These are phyloP conservation scores for Archaeoteleia sp. DNA, from an alignment of 2,888 invertebrate species.

Conservation along the genomic window DNA sequence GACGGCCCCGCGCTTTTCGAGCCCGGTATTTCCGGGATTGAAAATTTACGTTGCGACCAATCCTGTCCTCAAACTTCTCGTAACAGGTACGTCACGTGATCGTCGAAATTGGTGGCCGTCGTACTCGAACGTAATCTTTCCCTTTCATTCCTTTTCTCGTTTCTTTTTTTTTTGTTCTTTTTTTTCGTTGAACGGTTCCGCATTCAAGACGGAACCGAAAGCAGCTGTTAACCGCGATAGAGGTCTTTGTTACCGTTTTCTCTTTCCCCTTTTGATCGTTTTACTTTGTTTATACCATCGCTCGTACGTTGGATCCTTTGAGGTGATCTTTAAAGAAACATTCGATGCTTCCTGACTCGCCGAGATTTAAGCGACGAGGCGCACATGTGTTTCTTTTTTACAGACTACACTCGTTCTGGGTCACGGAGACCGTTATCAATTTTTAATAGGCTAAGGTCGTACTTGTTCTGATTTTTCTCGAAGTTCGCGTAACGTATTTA, in stretches of 20 bases:
- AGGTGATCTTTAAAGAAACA: conserved; percentile 58
- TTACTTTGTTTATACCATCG: conserved; percentile 34
- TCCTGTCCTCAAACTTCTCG: conserved; percentile 23
- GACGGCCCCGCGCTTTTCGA: conserved; percentile 43
- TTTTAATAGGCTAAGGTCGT: conserved; percentile 12
- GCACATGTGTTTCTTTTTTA: conserved; percentile 57
- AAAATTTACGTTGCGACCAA: conserved; percentile 53
- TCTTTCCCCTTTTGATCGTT: conserved; percentile 47
- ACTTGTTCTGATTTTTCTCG: no score
- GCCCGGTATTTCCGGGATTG: conserved; percentile 61
- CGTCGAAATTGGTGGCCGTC: conserved; percentile 9
- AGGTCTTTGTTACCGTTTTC: conserved; percentile 53
- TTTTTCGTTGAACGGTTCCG: conserved; percentile 28
- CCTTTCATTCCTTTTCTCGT: conserved; percentile 13
- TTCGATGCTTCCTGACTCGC: conserved; percentile 53
- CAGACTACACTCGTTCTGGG: conserved; percentile 53
- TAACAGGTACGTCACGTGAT: conserved; percentile 26
- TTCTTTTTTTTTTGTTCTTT: conserved; percentile 23
- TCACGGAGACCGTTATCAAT: conserved; percentile 63
- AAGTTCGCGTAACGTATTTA: no score
- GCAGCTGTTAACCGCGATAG: conserved; percentile 56
- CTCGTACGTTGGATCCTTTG: conserved; percentile 51
- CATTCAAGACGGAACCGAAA: conserved; percentile 50
- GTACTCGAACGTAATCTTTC: conserved; percentile 18
- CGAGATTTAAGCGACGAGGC: conserved; percentile 59